Evolutionary conservation across 2,797 vertebrate genomes (phyloP).

Genomic region (Hafferia zeledoni): DNA sequence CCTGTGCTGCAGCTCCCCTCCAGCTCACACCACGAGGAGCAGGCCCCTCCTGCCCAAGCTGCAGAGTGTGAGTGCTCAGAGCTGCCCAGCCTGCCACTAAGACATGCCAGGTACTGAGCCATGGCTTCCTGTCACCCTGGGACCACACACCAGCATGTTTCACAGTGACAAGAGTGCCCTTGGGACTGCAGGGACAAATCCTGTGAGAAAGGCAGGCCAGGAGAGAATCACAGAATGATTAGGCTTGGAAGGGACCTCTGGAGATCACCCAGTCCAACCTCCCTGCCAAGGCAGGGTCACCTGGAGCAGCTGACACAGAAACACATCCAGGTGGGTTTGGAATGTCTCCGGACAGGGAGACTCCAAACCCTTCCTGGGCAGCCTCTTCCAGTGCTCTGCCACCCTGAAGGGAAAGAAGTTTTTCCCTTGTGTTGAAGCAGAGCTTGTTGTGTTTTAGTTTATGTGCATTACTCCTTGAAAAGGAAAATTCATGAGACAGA

Average conservation of each 20-base stretch:
- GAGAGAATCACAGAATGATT: not conserved
- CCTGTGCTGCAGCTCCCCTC: not conserved
- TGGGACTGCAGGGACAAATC: not conserved
- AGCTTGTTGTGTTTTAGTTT: not conserved
- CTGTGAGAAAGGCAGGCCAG: not conserved
- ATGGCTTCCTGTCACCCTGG: not conserved
- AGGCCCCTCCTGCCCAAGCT: not conserved
- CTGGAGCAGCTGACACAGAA: not conserved
- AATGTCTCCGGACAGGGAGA: not conserved
- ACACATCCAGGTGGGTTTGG: not conserved
- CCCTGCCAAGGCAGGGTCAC: not conserved
- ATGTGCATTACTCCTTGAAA: not conserved
- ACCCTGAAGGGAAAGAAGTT: not conserved
- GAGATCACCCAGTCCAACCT: not conserved
- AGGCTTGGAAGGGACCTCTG: not conserved
- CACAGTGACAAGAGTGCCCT: not conserved
- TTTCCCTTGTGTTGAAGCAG: not conserved
- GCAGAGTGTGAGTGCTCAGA: not conserved
- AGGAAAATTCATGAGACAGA: not conserved
- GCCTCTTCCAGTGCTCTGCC: not conserved
- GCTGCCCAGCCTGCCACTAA: not conserved
- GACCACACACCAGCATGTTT: not conserved
- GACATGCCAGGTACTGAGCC: rapidly evolving
- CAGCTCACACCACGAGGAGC: rapidly evolving
- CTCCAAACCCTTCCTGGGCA: not conserved